Evolutionary conservation across 2,797 vertebrate species (phyloP), one percentile per base, ranked within the genome.

Genomic region (Acanthurus lineatus): DNA sequence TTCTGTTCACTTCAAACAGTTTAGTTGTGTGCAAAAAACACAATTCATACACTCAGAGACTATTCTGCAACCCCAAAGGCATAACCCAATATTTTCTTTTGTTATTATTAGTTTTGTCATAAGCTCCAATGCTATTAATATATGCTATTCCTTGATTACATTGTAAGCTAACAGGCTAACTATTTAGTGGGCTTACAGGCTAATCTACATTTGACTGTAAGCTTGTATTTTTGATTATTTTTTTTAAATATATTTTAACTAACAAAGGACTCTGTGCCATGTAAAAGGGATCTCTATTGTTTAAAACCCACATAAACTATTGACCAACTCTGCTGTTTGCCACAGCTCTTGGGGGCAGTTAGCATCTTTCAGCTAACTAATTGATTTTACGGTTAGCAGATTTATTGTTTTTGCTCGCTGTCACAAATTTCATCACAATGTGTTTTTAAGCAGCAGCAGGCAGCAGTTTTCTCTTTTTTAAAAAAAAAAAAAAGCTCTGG

Each of bases 121-220:
- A 32, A 44, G 32, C 17, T 63, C 49, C 32, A 17, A 22, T 69
- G n/a, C 11, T 59, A 19, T 35, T 61, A 40, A 40, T 40, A 60
- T 12, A 22, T 69, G n/a, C 11, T 59, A 15, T 44, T 66, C 9
- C 7, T 45, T 38, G 12, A 42, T 40, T 15, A 40, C 16, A 20
- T 38, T 45, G 25, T n/a, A 40, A n/a, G 49, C 45, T 67, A 81
- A 76, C 17, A 61, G 2, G 48, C 32, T 9, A 16, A 48, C 44
- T 2, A 11, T 62, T 59, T 40, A 25, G 25, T 11, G 42, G 11
- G 63, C 32, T 58, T 44, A 65, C 19, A 9, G 47, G 68, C 60
- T 74, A 65, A 54, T 32, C 72, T 28, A 66, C 20, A 42, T 47
- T 38, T 45, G 44, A 66, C 48, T 35, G 28, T 9, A 53, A 12